Percentiles rank a stretch among this genome's conserved stretches.
These are phyloP conservation scores for Ectropis grisescens DNA, from an alignment of 1,140 invertebrate genomes.

Conservation along the genomic window DNA sequence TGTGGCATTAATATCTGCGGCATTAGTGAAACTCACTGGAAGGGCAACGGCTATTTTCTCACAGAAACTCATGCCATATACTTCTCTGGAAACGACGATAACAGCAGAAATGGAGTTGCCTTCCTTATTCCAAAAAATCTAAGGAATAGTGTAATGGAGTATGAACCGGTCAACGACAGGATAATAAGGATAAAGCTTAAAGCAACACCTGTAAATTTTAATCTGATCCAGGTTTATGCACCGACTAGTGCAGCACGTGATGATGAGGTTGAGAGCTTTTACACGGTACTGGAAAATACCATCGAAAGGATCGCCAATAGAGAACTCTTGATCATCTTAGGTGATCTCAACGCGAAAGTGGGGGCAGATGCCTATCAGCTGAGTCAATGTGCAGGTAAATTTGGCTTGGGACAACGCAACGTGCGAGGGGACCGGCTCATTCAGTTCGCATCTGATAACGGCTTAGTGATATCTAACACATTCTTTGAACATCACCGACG, in stretches of 20 bases:
- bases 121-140: constrained; percentile 3
- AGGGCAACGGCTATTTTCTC: constrained; percentile 10
- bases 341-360: constrained; percentile 18
- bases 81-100: constrained; percentile 12
- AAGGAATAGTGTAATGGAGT: constrained; percentile 1
- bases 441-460: constrained; percentile 16
- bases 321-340: constrained; percentile 11
- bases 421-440: constrained; percentile 14
- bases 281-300: constrained; percentile 6
- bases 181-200: constrained; percentile 11
- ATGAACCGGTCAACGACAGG: constrained; percentile 12
- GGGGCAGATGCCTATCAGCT: constrained; percentile 1
- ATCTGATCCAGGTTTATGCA: constrained; percentile 9
- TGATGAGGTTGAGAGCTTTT: constrained; percentile 8
- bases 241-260: constrained; percentile 5
- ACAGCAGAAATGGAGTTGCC: constrained; percentile 7
- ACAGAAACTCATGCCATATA: constrained; percentile 3
- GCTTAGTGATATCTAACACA: constrained; percentile 14
- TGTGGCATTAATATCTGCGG: constrained; percentile 9
- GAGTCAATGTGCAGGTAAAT: constrained; percentile 5
- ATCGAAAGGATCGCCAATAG: constrained; percentile 12
- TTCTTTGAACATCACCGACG: constrained; percentile 5
- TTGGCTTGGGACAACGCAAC: constrained; percentile 16
- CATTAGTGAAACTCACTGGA: constrained; percentile 15
- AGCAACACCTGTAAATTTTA: constrained; percentile 4